Conservation (phyloP, 1,140 invertebrate genomes). For the Drosophila novamexicana region DNA sequence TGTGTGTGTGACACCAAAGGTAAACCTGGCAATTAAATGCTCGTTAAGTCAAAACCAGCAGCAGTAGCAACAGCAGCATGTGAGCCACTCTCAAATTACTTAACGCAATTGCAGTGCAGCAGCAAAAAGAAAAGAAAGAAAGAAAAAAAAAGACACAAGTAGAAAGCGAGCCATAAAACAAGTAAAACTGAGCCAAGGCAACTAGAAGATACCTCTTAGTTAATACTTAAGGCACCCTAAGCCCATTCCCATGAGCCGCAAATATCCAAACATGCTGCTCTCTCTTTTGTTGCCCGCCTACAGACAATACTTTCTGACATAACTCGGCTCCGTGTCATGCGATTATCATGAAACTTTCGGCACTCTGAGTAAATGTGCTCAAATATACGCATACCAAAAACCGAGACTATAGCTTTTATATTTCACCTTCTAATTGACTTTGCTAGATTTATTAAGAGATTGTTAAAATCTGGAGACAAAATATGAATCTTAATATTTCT, state of each 20-base stretch:
- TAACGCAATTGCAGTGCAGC: constrained; percentile 47
- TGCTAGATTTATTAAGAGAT: too few relatives aligned
- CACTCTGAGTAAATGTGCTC: neutral
- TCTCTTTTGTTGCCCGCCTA: too few relatives aligned
- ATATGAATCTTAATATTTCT: too few relatives aligned
- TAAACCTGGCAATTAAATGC: constrained; percentile 70
- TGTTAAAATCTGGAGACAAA: too few relatives aligned
- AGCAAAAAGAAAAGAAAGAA: constrained; percentile 12
- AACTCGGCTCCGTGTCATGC: neutral
- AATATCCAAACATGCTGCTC: too few relatives aligned
- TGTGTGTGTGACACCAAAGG: constrained; percentile 45
- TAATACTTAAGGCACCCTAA: neutral
- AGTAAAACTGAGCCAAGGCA: neutral
- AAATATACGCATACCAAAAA: neutral
- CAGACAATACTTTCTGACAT: too few relatives aligned
- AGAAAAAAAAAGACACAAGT: constrained; percentile 5
- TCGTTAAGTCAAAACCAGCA: constrained; percentile 73
- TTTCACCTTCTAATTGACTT: too few relatives aligned
- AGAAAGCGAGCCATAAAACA: neutral
- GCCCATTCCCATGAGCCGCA: too few relatives aligned
- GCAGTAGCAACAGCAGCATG: constrained; percentile 33
- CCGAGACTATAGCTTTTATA: too few relatives aligned
- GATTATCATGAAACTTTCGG: neutral
- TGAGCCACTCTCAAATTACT: constrained; percentile 46
- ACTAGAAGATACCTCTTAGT: neutral